phyloP scores from a whole-genome alignment of 2,113 vertebrate species.

The Electrona antarctica region DNA sequence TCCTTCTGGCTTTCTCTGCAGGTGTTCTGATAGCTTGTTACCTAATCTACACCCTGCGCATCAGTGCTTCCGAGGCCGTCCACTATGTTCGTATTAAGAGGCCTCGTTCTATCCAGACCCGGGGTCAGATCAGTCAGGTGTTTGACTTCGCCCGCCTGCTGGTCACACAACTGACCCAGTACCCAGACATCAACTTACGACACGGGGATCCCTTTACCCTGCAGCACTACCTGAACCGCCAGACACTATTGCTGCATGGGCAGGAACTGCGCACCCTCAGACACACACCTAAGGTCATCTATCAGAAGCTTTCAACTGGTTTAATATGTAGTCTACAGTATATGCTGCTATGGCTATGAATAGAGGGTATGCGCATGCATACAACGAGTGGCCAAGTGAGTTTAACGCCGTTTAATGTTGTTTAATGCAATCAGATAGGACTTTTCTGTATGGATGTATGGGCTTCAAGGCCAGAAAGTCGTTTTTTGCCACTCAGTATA shows the following conservation, averaged over 20 bases:
- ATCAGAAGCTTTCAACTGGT: neutral
- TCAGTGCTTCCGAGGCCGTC: conserved; percentile 80
- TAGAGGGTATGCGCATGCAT: too few relatives aligned
- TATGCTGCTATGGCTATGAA: too few relatives aligned
- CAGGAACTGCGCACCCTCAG: conserved; percentile 78
- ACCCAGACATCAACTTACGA: conserved; percentile 65
- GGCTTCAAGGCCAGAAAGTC: too few relatives aligned
- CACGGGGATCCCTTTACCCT: conserved; percentile 76
- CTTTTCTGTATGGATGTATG: too few relatives aligned
- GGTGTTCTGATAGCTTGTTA: conserved; percentile 85
- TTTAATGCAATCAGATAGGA: too few relatives aligned
- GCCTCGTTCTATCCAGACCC: conserved; percentile 82
- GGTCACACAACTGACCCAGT: conserved; percentile 75
- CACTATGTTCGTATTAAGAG: conserved; percentile 82
- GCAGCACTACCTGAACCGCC: conserved; percentile 76
- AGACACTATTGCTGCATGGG: conserved; percentile 80
- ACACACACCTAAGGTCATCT: conserved; percentile 78
- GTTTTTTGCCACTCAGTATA: too few relatives aligned
- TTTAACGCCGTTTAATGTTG: too few relatives aligned
- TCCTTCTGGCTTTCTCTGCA: conserved; percentile 40
- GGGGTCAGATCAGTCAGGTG: conserved; percentile 79
- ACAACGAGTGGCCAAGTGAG: too few relatives aligned
- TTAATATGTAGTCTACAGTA: neutral
- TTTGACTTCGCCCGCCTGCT: conserved; percentile 82
- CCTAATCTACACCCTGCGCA: conserved; percentile 79